Percentiles rank a stretch among this genome's conserved stretches.
phyloP scores from a whole-genome alignment of 1,140 invertebrate species.

The Zeugodacus cucurbitae region DNA sequence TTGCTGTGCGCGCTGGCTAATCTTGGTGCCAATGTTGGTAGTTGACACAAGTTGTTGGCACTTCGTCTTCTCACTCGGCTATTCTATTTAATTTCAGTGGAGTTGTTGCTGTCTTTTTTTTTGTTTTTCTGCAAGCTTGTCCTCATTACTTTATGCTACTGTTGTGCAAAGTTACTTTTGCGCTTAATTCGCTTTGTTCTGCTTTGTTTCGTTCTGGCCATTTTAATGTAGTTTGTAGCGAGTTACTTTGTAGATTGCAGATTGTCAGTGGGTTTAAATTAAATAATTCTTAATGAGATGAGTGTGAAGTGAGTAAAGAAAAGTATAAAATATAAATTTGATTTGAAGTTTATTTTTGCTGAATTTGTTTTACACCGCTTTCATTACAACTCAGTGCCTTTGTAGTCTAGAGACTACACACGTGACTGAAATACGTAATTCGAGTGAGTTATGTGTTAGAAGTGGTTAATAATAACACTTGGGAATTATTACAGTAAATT shows the following conservation, averaged over 20 bases:
- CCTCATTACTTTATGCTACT: background rate
- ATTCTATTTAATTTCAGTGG: background rate
- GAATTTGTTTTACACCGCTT: no score
- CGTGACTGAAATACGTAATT: no score
- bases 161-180: background rate
- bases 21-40: constrained; percentile 16
- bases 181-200: background rate
- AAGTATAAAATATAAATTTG: background rate
- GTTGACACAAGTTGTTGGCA: constrained; percentile 36
- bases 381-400: no score
- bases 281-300: background rate
- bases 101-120: background rate
- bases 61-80: background rate
- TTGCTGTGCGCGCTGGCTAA: background rate
- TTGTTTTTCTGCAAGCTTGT: background rate
- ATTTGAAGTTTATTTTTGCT: background rate
- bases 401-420: no score
- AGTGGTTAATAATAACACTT: no score
- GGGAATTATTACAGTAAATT: no score
- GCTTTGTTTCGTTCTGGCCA: background rate
- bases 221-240: background rate
- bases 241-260: background rate
- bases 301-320: background rate
- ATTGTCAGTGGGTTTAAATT: background rate
- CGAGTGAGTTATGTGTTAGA: no score